Evolutionary conservation across 2,113 vertebrate species (phyloP), one percentile per base, ranked within the genome.

Genomic region (Andinoacara biseriatus): DNA sequence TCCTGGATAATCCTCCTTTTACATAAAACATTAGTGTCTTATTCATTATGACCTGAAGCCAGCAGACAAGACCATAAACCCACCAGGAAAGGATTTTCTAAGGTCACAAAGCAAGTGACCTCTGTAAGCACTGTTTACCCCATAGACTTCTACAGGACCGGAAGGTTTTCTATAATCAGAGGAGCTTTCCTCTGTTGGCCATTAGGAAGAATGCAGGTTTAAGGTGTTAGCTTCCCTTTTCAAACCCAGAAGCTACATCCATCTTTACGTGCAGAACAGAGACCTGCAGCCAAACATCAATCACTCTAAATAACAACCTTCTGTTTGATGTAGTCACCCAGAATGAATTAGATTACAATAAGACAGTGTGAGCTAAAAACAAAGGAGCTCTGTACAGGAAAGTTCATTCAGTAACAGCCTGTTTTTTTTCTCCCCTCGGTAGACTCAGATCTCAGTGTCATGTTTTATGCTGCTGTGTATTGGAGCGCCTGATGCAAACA

Each of bases 281-380:
- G 65, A 8, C 24, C 2, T 29, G 20, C 24, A 1, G 29, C 43
- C 17, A 69, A 69, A 69, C 65, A 31, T 20, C 17, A 72, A 52
- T 17, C 5, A 17, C 46, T 49, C 2, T 2, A 49, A 17, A 49
- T 49, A 17, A 49, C 46, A 17, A 6, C 43, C 6, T 31, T 52
- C 65, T 31, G 17, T 72, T 52, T 72, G 40, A 49, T 72, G 31
- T 52, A 72, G 17, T 31, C 29, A 31, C 11, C 65, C 65, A 31
- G 65, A 72, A 5, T 72, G 26, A 52, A 72, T 72, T 52, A 72
- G 24, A 72, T 52, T 52, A 52, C 63, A 52, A 72, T 52, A 72
- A 72, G 24, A 31, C 20, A 72, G 3, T 52, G 43, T 72, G 49
- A 72, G 20, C 43, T 52, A 52, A 69, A 69, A 69, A 69, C 65